Percentiles rank a stretch among this genome's conserved stretches.
These are phyloP conservation scores for Globodera rostochiensis DNA, from an alignment of 1,140 invertebrate species.

Conservation along the genomic window DNA sequence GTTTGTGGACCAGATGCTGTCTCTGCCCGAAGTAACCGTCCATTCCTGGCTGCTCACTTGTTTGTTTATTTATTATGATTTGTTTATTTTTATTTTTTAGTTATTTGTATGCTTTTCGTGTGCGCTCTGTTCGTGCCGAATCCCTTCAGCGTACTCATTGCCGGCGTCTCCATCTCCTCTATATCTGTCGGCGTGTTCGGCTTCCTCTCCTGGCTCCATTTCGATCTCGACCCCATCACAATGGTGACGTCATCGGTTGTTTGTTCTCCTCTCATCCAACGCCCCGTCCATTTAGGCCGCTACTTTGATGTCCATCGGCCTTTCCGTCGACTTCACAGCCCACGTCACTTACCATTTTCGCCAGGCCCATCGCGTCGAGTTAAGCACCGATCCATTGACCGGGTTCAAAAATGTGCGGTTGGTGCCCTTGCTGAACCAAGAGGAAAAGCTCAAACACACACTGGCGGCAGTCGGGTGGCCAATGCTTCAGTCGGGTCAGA, in stretches of 20 bases:
- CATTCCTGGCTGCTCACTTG: constrained; percentile 57
- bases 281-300: constrained; percentile 64
- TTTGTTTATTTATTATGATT: too few species aligned
- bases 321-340: constrained; percentile 68
- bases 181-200: constrained; percentile 67
- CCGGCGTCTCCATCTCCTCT: constrained; percentile 66
- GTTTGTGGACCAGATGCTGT: constrained; percentile 65
- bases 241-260: constrained; percentile 64
- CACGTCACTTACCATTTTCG: constrained; percentile 69
- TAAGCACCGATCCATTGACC: not conserved
- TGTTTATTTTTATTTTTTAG: too few species aligned
- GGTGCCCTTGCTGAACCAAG: constrained; percentile 54
- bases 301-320: constrained; percentile 68
- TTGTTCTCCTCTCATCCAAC: not conserved
- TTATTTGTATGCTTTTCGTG: constrained; percentile 65
- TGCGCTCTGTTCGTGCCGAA: constrained; percentile 68
- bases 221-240: constrained; percentile 67
- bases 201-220: constrained; percentile 65
- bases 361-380: constrained; percentile 56
- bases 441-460: constrained; percentile 67
- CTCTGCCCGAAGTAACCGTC: constrained; percentile 51
- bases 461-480: constrained; percentile 83
- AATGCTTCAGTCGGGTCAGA: constrained; percentile 78
- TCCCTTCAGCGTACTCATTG: constrained; percentile 64
- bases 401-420: constrained; percentile 66